These are phyloP conservation scores for Sebastes melanostomus DNA, from an alignment of 2,797 vertebrate species.

Conservation along the genomic window DNA sequence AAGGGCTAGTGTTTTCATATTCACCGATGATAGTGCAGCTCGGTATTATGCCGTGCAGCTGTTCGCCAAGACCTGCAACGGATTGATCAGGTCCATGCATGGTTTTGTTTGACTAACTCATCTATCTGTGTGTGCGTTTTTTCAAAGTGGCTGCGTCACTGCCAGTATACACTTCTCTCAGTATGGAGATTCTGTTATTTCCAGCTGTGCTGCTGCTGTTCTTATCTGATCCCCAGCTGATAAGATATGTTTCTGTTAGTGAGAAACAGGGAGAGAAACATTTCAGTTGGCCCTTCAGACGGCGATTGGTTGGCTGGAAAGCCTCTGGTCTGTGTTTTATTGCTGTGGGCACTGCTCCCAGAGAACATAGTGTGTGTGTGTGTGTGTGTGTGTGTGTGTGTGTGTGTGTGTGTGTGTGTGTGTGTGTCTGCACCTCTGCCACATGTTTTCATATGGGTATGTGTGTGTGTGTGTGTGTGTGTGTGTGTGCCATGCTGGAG, in stretches of 20 bases:
- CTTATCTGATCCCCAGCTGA: conserved; percentile 59
- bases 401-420: background rate
- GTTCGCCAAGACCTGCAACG: background rate
- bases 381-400: background rate
- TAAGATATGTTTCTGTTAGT: conserved; percentile 39
- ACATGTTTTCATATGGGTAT: conserved; percentile 2
- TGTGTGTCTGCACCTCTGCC: background rate
- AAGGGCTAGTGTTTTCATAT: background rate
- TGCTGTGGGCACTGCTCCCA: conserved; percentile 57
- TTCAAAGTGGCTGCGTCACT: conserved; percentile 23
- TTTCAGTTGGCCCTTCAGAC: conserved; percentile 44
- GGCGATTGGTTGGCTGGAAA: conserved; percentile 48
- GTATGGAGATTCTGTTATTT: conserved; percentile 48
- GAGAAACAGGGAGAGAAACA: conserved; percentile 28
- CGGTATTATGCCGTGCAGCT: background rate
- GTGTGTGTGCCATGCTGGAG: conserved; percentile 13
- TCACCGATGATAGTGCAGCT: background rate
- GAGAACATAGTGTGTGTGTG: background rate
- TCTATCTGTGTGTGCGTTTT: conserved; percentile 7
- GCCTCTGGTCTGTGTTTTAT: conserved; percentile 50
- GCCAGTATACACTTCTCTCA: conserved; percentile 41
- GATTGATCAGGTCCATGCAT: conserved; percentile 47
- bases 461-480: background rate
- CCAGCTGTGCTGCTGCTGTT: conserved; percentile 53
- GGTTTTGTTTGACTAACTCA: conserved; percentile 29